Conservation (phyloP, 2,888 invertebrate genomes). For the Rutpela maculata region DNA sequence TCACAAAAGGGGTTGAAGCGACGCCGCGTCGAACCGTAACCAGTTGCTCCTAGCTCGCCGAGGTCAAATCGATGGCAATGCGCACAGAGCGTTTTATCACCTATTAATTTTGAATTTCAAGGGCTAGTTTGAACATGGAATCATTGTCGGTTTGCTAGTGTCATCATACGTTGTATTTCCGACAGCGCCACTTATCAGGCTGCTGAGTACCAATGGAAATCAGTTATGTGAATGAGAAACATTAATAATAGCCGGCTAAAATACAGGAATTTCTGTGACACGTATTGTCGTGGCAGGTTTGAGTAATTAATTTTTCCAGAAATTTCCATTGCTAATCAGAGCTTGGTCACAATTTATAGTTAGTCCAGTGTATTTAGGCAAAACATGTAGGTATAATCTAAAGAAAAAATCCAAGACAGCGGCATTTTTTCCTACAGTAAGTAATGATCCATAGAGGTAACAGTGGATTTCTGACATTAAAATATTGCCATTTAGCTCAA, state of each 20-base stretch:
- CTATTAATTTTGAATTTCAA: constrained; percentile 25
- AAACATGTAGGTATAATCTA: no score
- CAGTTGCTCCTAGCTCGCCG: constrained; percentile 59
- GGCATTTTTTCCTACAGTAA: no score
- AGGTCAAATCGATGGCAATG: constrained; percentile 58
- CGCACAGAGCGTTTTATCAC: constrained; percentile 22
- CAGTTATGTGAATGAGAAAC: constrained; percentile 13
- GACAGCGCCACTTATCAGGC: not conserved
- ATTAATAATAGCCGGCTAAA: constrained; percentile 6
- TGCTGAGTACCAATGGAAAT: not conserved
- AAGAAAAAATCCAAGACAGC: no score
- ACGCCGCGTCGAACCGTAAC: constrained; percentile 53
- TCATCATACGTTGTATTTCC: not conserved
- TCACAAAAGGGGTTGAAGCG: constrained; percentile 52
- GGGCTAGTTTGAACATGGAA: constrained; percentile 12
- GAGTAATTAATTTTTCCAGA: not conserved
- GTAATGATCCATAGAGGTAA: no score
- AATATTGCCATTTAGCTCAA: no score
- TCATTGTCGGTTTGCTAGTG: not conserved
- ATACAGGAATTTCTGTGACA: not conserved
- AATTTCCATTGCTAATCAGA: constrained; percentile 7
- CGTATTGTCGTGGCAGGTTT: constrained; percentile 1
- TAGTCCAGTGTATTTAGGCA: no score
- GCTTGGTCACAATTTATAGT: not conserved
- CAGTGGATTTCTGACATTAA: no score